A percentile compares a stretch with the other conserved stretches of the same genome.
phyloP scores from a whole-genome alignment of 1,140 invertebrate genomes.

The Popillia japonica region DNA sequence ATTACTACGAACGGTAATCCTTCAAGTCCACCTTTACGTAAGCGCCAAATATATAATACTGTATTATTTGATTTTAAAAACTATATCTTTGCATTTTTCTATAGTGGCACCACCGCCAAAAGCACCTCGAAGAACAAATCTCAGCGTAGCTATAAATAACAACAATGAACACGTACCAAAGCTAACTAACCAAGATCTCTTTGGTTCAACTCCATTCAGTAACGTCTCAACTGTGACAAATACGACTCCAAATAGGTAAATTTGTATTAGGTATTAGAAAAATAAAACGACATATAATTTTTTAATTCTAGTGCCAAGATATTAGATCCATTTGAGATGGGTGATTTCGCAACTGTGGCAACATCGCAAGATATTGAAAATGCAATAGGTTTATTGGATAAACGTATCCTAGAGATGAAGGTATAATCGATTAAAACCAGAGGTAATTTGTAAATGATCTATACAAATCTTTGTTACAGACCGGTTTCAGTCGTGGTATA shows the following conservation, averaged over 20 bases:
- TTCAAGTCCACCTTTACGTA: constrained; percentile 68
- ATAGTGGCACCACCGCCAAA: constrained; percentile 83
- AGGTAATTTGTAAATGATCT: background rate
- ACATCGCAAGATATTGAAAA: constrained; percentile 69
- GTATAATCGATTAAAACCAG: constrained; percentile 59
- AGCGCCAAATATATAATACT: constrained; percentile 54
- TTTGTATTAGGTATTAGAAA: background rate
- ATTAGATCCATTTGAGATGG: constrained; percentile 82
- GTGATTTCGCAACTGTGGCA: constrained; percentile 70
- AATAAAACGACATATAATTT: background rate
- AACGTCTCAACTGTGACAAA: constrained; percentile 47
- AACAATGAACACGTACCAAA: constrained; percentile 62
- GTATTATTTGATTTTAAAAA: background rate
- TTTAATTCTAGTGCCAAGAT: constrained; percentile 51
- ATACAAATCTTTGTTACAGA: constrained; percentile 62
- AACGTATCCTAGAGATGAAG: constrained; percentile 84
- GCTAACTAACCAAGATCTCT: constrained; percentile 64
- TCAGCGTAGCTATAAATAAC: constrained; percentile 57
- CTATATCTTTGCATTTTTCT: constrained; percentile 50
- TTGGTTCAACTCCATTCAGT: constrained; percentile 73
- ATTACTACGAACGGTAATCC: constrained; percentile 57
- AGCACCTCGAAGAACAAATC: constrained; percentile 69
- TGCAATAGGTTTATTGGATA: constrained; percentile 79
- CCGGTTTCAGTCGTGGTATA: constrained; percentile 80
- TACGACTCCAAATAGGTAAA: constrained; percentile 50